phyloP scores from a whole-genome alignment of 2,113 vertebrate genomes.

The Charina bottae region DNA sequence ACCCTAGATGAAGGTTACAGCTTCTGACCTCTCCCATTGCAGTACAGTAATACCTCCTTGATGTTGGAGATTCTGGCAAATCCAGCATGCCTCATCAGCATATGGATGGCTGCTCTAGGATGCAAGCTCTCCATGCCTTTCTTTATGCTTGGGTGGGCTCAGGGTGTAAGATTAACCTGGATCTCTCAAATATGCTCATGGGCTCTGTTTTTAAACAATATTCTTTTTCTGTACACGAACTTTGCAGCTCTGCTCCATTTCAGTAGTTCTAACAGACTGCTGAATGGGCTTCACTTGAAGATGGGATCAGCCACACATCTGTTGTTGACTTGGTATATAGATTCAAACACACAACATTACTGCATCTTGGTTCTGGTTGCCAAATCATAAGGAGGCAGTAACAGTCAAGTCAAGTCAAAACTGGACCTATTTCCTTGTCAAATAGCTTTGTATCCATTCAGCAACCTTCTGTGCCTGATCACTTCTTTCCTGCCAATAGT shows the following conservation, averaged over 20 bases:
- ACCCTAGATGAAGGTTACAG: not conserved
- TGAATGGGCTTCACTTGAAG: no score
- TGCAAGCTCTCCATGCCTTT: no score
- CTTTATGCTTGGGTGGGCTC: no score
- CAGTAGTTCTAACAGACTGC: no score
- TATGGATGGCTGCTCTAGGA: no score
- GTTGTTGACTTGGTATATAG: not conserved
- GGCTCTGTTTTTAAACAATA: no score
- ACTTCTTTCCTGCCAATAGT: not conserved
- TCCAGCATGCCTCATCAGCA: no score
- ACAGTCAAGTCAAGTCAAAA: not conserved
- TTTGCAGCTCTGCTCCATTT: no score
- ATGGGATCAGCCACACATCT: not conserved
- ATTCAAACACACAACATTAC: not conserved
- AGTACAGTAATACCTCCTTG: not conserved
- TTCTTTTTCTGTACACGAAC: no score
- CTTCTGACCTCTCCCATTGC: not conserved
- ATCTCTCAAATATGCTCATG: no score
- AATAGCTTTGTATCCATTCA: not conserved
- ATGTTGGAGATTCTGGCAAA: no score
- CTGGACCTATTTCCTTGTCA: not conserved
- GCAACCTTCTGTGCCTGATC: not conserved
- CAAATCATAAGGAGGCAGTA: not conserved
- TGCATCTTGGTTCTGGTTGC: not conserved
- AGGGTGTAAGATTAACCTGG: no score